Conservation (phyloP, 2,113 vertebrate genomes). For the Toxotes jaculatrix region DNA sequence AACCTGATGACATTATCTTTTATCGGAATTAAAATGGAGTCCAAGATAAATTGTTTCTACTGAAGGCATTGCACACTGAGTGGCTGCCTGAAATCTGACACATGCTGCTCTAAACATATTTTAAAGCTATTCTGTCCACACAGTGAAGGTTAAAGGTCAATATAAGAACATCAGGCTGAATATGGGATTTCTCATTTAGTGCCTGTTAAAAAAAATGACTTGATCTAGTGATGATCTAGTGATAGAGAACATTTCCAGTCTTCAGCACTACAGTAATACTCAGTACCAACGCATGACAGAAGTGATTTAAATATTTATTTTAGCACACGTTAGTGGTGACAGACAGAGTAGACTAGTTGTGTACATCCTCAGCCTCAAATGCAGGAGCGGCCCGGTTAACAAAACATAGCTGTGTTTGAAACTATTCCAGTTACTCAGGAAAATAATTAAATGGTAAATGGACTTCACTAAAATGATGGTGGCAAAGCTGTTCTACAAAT, state of each 20-base stretch:
- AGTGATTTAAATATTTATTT: not conserved
- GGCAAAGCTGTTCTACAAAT: too few species aligned
- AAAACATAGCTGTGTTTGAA: too few species aligned
- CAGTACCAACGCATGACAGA: not conserved
- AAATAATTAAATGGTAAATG: too few species aligned
- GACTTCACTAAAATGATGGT: too few species aligned
- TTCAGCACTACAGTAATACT: not conserved
- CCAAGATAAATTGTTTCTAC: not conserved
- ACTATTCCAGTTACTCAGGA: too few species aligned
- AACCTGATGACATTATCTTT: slow-evolving; percentile 36
- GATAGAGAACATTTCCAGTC: too few species aligned
- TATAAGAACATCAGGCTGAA: not conserved
- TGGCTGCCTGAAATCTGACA: not conserved
- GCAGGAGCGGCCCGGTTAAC: too few species aligned
- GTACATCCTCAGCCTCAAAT: too few species aligned
- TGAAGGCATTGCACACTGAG: not conserved
- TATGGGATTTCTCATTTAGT: too few species aligned
- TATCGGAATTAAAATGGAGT: slow-evolving; percentile 12
- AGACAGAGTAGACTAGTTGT: too few species aligned
- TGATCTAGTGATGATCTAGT: not conserved
- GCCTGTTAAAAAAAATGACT: too few species aligned
- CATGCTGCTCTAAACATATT: not conserved
- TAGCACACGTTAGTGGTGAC: too few species aligned
- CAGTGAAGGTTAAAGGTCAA: not conserved
- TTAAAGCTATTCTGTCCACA: not conserved